Evolutionary conservation across 2,888 invertebrate genomes (phyloP).

Genomic region (Agriotes lineatus): DNA sequence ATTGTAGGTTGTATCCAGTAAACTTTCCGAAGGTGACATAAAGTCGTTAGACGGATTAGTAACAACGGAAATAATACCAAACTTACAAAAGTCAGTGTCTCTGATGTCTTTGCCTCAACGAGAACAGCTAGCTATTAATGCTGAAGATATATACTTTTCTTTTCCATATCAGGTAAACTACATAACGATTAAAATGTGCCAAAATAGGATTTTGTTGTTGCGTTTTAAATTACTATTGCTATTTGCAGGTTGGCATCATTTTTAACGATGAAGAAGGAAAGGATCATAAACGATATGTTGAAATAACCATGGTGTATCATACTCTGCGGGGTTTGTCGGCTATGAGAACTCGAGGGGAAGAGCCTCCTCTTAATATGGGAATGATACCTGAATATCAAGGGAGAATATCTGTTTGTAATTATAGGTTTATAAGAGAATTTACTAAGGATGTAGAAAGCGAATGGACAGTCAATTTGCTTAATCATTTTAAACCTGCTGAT

Average conservation of each 20-base stretch:
- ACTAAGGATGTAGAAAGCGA: conserved; percentile 83
- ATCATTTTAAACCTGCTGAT: conserved; percentile 78
- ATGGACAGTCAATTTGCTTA: conserved; percentile 86
- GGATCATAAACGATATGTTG: conserved; percentile 79
- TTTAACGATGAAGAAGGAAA: conserved; percentile 71
- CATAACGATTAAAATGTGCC: too few species aligned
- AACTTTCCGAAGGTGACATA: conserved; percentile 77
- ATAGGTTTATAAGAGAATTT: conserved; percentile 85
- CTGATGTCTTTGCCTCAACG: conserved; percentile 78
- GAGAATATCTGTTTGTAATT: conserved; percentile 79
- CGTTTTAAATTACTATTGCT: too few species aligned
- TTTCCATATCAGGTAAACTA: conserved; percentile 87
- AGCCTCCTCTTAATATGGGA: conserved; percentile 77
- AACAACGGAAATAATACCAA: conserved; percentile 73
- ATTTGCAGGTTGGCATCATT: conserved; percentile 75
- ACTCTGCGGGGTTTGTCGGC: conserved; percentile 75
- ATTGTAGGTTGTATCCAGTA: conserved; percentile 76
- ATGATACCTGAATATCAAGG: conserved; percentile 76
- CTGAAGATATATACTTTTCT: conserved; percentile 82
- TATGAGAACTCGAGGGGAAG: conserved; percentile 74
- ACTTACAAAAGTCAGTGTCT: conserved; percentile 75
- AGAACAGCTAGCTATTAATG: conserved; percentile 74
- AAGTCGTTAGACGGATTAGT: conserved; percentile 76
- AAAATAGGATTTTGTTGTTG: too few species aligned
- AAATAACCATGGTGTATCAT: conserved; percentile 88